Evolutionary conservation across 2,888 invertebrate genomes (phyloP).

Genomic region (Emmelina monodactyla): DNA sequence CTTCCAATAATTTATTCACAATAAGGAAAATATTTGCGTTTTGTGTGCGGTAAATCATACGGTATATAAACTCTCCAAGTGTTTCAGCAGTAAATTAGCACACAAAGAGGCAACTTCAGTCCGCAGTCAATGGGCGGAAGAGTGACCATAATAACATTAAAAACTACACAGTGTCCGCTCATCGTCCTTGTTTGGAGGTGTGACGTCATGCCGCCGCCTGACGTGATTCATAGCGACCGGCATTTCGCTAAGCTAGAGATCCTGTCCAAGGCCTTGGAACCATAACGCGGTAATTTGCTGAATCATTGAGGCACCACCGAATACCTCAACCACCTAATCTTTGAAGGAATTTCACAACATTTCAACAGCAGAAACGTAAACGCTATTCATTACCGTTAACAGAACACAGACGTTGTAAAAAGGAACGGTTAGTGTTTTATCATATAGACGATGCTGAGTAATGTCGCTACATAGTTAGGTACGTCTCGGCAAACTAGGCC

Average conservation of each 20-base stretch:
- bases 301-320: neutral
- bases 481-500: no score
- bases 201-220: slow-evolving; percentile 15
- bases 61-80: no score
- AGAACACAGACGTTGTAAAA: no score
- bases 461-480: no score
- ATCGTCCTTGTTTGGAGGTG: slow-evolving; percentile 6
- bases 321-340: neutral
- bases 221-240: neutral
- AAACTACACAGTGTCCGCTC: slow-evolving; percentile 23
- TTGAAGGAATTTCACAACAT: neutral
- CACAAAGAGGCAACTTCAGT: slow-evolving; percentile 27
- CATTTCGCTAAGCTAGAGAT: slow-evolving; percentile 1
- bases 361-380: neutral
- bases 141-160: slow-evolving; percentile 30
- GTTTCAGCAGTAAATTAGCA: no score
- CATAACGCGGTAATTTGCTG: neutral
- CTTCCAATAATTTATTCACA: no score
- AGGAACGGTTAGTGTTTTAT: no score
- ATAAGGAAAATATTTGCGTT: no score
- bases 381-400: no score
- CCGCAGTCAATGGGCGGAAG: slow-evolving; percentile 46
- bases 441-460: no score
- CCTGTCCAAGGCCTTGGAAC: neutral
- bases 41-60: no score